Evolutionary conservation across 2,113 vertebrate species (phyloP).

Genomic region (Diphyllodes magnificus): DNA sequence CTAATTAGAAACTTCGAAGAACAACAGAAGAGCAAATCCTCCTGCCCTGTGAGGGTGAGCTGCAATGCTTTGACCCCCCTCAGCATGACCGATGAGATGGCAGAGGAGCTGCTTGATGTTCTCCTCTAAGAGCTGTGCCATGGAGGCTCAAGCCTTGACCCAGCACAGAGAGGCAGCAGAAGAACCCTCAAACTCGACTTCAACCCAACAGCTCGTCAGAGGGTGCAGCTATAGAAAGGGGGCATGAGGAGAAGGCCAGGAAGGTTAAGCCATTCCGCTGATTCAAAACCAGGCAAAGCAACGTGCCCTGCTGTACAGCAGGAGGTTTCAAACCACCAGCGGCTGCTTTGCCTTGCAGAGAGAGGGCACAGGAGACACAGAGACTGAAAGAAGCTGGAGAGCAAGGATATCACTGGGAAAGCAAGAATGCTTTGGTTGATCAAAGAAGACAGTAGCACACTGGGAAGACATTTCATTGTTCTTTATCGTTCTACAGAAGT

Average conservation of each 20-base stretch:
- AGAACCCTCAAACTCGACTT: not conserved
- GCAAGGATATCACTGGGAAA: not conserved
- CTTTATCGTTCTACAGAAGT: not conserved
- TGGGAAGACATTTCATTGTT: not conserved
- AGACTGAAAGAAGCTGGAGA: fast-evolving
- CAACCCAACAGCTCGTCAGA: not conserved
- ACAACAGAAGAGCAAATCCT: not conserved
- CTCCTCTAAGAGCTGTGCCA: not conserved
- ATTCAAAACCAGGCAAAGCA: not conserved
- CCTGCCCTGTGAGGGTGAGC: not conserved
- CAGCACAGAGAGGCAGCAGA: not conserved
- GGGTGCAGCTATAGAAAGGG: fast-evolving
- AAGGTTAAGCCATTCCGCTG: not conserved
- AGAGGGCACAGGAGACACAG: not conserved
- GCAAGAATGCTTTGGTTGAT: not conserved
- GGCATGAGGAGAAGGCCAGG: not conserved
- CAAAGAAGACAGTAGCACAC: not conserved
- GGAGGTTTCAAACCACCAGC: not conserved
- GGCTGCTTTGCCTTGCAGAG: not conserved
- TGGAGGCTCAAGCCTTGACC: not conserved
- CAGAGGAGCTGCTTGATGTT: fast-evolving
- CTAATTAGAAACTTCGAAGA: not conserved
- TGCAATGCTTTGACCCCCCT: not conserved
- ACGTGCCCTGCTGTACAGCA: fast-evolving
- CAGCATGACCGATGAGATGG: fast-evolving